These are phyloP conservation scores for Ypsolopha sequella DNA, from an alignment of 2,888 invertebrate species.

Conservation along the genomic window DNA sequence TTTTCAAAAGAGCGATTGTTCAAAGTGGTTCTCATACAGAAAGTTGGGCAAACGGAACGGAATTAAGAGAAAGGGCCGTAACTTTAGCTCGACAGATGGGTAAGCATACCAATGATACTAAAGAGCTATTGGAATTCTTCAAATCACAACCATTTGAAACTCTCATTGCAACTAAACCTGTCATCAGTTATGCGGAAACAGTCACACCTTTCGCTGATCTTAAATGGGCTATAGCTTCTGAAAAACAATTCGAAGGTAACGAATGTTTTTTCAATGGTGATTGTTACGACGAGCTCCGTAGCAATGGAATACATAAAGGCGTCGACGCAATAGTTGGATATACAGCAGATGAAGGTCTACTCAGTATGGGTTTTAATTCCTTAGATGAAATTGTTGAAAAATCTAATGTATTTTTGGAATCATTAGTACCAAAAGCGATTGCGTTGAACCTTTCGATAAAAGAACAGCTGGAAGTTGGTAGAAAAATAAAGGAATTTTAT, in stretches of 20 bases:
- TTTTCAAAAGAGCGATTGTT: conserved; percentile 67
- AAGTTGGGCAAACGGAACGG: conserved; percentile 55
- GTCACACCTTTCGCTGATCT: conserved; percentile 17
- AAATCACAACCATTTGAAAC: conserved; percentile 26
- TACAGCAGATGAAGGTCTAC: conserved; percentile 76
- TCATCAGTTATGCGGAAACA: conserved; percentile 17
- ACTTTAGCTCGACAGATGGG: conserved; percentile 32
- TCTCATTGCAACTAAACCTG: conserved; percentile 19
- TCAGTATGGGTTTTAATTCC: conserved; percentile 12
- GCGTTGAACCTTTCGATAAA: conserved; percentile 19
- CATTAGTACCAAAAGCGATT: conserved; percentile 28
- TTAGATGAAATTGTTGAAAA: conserved; percentile 18
- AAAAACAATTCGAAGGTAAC: conserved; percentile 29
- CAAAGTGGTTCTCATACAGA: conserved; percentile 76
- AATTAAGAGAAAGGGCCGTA: conserved; percentile 48
- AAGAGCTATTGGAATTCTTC: conserved; percentile 34
- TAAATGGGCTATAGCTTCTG: conserved; percentile 23
- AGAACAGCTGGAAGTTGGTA: conserved; percentile 28
- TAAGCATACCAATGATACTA: conserved; percentile 29
- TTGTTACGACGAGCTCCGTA: conserved; percentile 32
- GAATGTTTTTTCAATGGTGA: conserved; percentile 37
- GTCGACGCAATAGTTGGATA: conserved; percentile 79
- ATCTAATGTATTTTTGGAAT: conserved; percentile 26
- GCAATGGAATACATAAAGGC: conserved; percentile 46
- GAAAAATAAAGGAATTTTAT: conserved; percentile 28